Evolutionary conservation across 2,888 invertebrate genomes (phyloP).

Genomic region (Acanthoscelides obtectus): DNA sequence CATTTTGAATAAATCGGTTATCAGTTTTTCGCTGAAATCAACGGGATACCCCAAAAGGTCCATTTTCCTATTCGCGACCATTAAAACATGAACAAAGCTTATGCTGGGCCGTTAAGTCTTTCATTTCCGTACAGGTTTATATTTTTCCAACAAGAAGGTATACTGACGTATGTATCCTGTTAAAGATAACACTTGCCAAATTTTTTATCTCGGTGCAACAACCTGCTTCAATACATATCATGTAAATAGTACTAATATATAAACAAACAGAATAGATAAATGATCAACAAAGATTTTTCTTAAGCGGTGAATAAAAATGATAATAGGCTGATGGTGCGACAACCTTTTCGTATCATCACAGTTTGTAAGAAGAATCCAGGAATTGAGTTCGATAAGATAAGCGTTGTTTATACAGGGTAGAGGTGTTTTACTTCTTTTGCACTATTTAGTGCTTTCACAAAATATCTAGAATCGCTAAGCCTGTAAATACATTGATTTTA

Average conservation of each 20-base stretch:
- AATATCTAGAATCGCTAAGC: too few species aligned
- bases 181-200: not conserved
- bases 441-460: too few species aligned
- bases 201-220: not conserved
- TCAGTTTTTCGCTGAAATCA: too few species aligned
- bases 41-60: too few species aligned
- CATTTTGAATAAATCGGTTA: too few species aligned
- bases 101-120: too few species aligned
- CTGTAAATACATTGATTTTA: too few species aligned
- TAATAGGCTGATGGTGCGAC: not conserved
- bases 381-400: not conserved
- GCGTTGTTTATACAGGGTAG: not conserved
- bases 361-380: not conserved
- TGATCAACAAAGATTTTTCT: not conserved
- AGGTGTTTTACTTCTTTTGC: too few species aligned
- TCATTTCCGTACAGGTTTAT: too few species aligned
- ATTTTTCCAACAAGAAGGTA: not conserved
- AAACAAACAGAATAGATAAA: not conserved
- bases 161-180: not conserved
- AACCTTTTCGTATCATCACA: not conserved
- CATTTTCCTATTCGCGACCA: too few species aligned
- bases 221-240: not conserved
- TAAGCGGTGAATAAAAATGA: not conserved
- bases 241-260: not conserved
- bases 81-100: too few species aligned